Base-by-base conservation (phyloP, 2,888 invertebrate genomes). In the Amiota communis region DNA sequence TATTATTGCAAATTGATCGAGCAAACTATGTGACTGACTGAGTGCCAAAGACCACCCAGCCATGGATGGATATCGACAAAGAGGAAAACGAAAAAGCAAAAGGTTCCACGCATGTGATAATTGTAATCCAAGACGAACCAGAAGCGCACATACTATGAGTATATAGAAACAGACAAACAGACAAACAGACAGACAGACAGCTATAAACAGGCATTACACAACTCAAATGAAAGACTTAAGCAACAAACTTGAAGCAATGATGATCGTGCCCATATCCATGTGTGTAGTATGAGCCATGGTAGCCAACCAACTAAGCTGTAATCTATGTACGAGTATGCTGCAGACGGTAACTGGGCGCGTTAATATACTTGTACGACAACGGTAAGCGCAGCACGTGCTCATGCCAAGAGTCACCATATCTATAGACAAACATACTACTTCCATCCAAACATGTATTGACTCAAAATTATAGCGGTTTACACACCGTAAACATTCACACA, bases 401-500 rank as follows among this genome's bases (percentile, higher is more conserved):
- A 36, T 11, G 23, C 63, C 63, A 82, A 81, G 80, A 81, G 36
- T 36, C 36, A 36, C 83, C 77, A 81, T 82, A 82, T 74, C 77
- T 82, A 81, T 83, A 82, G 80, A 36, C 36, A 36, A 36, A 36
- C 36, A 36, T 6, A 36, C 36, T 36, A 36, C 36, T 36, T 36
- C 6, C 36, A 36, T 36, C 36, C 36, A 36, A 36, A 36, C 36
- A 36, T 36, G 36, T 36, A 82, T 82, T 82, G 83, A 82, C 82
- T 81, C 81, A 82, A 83, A 83, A 83, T 83, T 83, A 83, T 81
- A 83, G 83, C 82, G 83, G 83, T 83, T 83, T 80, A 80, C 82
- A 81, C 67, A 49, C 48, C 20, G 15, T 36, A 36, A 36, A 36
- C 36, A 53, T 15, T 53, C 6, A 36, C 36, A 36, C 36, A 36